These are phyloP conservation scores for Cordilura impudica DNA, from an alignment of 2,888 invertebrate species.

Conservation along the genomic window DNA sequence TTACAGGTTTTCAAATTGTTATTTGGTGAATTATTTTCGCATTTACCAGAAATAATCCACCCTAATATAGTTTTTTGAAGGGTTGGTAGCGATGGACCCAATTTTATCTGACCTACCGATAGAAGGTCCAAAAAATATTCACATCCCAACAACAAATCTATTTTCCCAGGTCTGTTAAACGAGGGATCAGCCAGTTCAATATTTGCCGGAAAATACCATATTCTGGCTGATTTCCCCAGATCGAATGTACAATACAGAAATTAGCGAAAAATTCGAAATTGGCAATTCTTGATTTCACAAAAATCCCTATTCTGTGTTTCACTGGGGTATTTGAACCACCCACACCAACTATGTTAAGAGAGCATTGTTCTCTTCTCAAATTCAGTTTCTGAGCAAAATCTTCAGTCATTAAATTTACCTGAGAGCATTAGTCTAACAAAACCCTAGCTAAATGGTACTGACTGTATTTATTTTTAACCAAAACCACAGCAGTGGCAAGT, in stretches of 20 bases:
- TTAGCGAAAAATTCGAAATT: neutral
- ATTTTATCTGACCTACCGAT: too few relatives aligned
- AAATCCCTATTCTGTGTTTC: neutral
- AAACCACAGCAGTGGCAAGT: constrained; percentile 19
- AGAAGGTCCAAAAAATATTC: too few relatives aligned
- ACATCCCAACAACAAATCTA: neutral
- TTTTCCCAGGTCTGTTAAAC: neutral
- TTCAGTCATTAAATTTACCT: constrained; percentile 12
- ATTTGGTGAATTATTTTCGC: too few relatives aligned
- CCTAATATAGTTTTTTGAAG: constrained; percentile 37
- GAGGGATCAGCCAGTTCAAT: constrained; percentile 25
- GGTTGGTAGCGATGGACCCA: neutral
- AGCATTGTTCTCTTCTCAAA: neutral
- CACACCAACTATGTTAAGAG: constrained; percentile 12
- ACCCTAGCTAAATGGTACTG: neutral
- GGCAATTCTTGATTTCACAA: neutral
- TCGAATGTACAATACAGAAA: neutral
- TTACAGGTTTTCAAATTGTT: too few relatives aligned
- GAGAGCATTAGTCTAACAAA: constrained; percentile 4
- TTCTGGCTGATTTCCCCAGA: neutral
- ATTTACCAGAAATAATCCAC: constrained; percentile 46
- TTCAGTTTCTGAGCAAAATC: constrained; percentile 5
- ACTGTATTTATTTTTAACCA: neutral
- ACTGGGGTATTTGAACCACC: neutral
- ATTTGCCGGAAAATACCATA: constrained; percentile 4